Conservation (phyloP, 2,888 invertebrate genomes). For the Rhagonycha lutea region DNA sequence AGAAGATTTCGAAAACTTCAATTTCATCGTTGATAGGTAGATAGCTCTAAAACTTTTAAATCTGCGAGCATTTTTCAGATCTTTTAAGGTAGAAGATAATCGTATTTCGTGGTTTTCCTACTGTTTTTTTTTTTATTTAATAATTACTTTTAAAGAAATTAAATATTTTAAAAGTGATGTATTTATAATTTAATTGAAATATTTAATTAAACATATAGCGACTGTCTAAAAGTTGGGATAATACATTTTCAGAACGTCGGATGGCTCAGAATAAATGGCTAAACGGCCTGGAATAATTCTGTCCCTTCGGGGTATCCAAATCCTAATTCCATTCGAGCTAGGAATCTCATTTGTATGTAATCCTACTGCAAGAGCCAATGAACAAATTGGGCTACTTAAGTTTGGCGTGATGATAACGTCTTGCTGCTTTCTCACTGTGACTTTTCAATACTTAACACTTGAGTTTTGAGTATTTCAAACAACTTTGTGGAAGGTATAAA, state of each 20-base stretch:
- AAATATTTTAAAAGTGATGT: background rate
- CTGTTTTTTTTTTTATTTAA: background rate
- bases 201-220: constrained; percentile 2
- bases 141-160: background rate
- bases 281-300: constrained; percentile 32
- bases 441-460: constrained; percentile 1
- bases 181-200: background rate
- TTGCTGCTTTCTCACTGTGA: constrained; percentile 19
- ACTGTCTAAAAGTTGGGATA: constrained; percentile 21
- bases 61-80: background rate
- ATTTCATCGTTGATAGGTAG: background rate
- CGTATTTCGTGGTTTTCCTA: background rate
- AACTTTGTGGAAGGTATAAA: background rate
- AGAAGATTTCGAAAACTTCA: background rate
- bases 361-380: constrained; percentile 28
- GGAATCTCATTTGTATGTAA: constrained; percentile 35
- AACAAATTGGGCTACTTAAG: constrained; percentile 28
- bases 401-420: constrained; percentile 25
- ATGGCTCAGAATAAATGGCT: constrained; percentile 25
- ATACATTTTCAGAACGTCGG: constrained; percentile 18
- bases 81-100: background rate
- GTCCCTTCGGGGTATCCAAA: constrained; percentile 29
- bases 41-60: background rate
- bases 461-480: background rate
- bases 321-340: constrained; percentile 29